A percentile compares a stretch with the other conserved stretches of the same genome.
Evolutionary conservation across 2,888 invertebrate species (phyloP).

Genomic region (Morinoia aosen): DNA sequence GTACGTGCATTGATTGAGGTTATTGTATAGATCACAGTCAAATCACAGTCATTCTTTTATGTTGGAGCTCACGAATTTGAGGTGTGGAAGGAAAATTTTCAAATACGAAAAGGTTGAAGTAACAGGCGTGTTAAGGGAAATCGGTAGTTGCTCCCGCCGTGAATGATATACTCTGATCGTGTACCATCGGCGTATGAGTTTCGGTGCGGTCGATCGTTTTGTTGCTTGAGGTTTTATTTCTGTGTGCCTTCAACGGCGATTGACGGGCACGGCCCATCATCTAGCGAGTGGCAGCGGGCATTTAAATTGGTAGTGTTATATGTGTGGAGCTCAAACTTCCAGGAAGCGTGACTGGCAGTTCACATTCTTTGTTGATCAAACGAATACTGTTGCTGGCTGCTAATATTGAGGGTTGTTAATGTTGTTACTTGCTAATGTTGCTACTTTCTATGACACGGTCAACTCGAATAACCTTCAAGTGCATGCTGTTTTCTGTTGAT

Average conservation of each 20-base stretch:
- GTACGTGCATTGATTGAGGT: too few relatives aligned
- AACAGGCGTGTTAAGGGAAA: neutral
- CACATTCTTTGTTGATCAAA: neutral
- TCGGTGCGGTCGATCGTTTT: neutral
- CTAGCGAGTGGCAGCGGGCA: neutral
- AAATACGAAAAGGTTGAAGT: neutral
- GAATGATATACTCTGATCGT: too few relatives aligned
- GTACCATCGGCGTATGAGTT: neutral
- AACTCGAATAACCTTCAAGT: neutral
- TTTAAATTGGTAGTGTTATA: neutral
- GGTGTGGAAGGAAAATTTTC: neutral
- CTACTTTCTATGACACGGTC: neutral
- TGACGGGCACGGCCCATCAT: neutral
- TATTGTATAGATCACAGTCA: too few relatives aligned
- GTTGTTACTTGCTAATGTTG: neutral
- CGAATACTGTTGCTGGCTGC: neutral
- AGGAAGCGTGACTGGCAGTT: neutral
- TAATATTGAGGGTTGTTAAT: too few relatives aligned
- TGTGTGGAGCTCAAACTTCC: neutral
- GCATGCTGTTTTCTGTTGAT: neutral
- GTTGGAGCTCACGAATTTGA: neutral
- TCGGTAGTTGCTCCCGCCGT: too few relatives aligned
- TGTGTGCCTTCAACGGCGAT: neutral
- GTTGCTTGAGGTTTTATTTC: neutral
- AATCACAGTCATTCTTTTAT: neutral